phyloP scores from a whole-genome alignment of 2,888 invertebrate species.

The Orgyia antiqua region DNA sequence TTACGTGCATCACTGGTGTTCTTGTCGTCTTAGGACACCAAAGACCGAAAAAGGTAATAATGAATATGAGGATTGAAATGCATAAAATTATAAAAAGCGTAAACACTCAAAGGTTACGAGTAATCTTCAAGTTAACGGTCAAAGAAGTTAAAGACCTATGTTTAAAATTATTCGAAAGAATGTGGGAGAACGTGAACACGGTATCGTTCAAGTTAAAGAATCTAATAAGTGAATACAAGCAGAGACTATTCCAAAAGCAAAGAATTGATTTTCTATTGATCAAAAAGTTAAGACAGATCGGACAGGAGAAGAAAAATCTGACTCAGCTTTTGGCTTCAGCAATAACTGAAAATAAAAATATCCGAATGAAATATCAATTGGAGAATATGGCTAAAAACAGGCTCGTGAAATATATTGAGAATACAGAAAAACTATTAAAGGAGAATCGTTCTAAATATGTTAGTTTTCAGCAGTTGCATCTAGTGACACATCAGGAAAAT shows the following conservation, averaged over 20 bases:
- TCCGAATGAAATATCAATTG: constrained; percentile 47
- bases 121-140: no score
- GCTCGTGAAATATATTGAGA: constrained; percentile 43
- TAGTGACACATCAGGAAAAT: constrained; percentile 58
- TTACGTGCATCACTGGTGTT: constrained; percentile 48
- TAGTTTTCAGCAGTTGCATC: constrained; percentile 57
- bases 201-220: neutral
- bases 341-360: constrained; percentile 54
- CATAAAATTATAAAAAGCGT: constrained; percentile 19
- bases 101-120: constrained; percentile 8
- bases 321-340: constrained; percentile 46
- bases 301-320: constrained; percentile 47
- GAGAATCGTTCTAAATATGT: constrained; percentile 47
- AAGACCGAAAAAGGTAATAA: constrained; percentile 38
- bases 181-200: constrained; percentile 19
- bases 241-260: constrained; percentile 13
- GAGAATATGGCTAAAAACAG: constrained; percentile 51
- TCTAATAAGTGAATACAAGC: neutral
- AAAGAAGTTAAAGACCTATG: constrained; percentile 16
- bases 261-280: constrained; percentile 37
- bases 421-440: constrained; percentile 47
- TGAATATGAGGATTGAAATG: constrained; percentile 28
- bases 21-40: constrained; percentile 41
- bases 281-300: constrained; percentile 46
- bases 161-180: constrained; percentile 13